Evolutionary conservation across 2,888 invertebrate genomes (phyloP), one percentile per base, ranked within the genome.

Genomic region (Schizotus pectinicornis): DNA sequence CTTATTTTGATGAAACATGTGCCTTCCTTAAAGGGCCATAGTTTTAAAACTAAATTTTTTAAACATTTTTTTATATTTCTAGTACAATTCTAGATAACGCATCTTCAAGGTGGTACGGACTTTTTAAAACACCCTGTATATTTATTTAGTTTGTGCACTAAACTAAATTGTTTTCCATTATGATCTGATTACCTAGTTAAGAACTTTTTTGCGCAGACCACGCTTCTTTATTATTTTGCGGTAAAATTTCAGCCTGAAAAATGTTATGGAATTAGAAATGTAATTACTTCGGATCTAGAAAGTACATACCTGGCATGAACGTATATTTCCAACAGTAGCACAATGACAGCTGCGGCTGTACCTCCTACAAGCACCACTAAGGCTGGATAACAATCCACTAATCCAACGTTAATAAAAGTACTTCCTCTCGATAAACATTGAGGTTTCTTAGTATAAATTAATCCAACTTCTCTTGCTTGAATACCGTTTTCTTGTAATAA

Each of bases 401-500:
- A 79, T 5, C 77, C 74, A 0, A 88, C 88, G 56, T 85, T 87
- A 65, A 87, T 82, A 77, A 88, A 88, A 5, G 82, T 82, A 13
- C 83, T 82, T 0, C 84, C 81, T 1, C 80, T 74, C 30, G 84
- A 84, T 0, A 82, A 81, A 64, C 88, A 88, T 1, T 76, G 74
- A 0, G 88, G 88, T 63, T 84, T 84, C 6, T 81, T 81, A 0
- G 86, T 85, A 59, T 86, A 86, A 2, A 87, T 76, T 0, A 84
- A 73, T 7, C 78, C 73, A 67, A 78, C 81, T 77, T 84, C 84
- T 6, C 87, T 81, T 3, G 74, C 77, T 67, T 85, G 84, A 41
- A 87, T 73, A 1, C 88, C 88, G 0, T 81, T 80, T 70, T 88
- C 88, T 2, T 82, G 82, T 64, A 88, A 79, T 68, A 83, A 78